Evolutionary conservation across 2,797 vertebrate genomes (phyloP).

Genomic region (Perodicticus potto): DNA sequence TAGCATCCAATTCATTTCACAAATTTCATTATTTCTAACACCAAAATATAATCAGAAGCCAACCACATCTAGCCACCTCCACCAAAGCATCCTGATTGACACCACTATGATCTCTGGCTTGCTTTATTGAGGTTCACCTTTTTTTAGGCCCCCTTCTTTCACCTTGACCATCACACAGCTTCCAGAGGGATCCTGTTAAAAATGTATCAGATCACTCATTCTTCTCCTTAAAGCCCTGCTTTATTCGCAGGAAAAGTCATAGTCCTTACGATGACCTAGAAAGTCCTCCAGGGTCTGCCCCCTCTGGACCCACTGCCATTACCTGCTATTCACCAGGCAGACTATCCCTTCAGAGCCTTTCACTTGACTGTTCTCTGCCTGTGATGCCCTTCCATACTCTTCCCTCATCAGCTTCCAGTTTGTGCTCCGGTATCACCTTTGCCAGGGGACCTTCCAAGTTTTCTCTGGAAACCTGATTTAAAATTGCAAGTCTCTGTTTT

Average conservation of each 20-base stretch:
- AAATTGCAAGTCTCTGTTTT: not conserved
- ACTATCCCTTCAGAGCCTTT: not conserved
- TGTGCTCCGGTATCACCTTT: not conserved
- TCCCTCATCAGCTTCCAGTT: not conserved
- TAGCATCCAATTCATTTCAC: not conserved
- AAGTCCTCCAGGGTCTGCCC: not conserved
- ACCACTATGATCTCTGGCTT: not conserved
- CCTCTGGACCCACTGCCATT: not conserved
- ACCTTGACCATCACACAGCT: not conserved
- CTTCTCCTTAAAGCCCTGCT: not conserved
- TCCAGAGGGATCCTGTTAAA: not conserved
- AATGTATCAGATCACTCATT: not conserved
- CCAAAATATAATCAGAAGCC: not conserved
- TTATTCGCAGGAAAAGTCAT: not conserved
- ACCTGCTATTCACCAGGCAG: not conserved
- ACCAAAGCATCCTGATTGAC: not conserved
- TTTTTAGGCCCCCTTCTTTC: not conserved
- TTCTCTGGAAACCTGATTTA: not conserved
- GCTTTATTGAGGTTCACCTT: not conserved
- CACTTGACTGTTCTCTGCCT: not conserved
- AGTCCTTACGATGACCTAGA: not conserved
- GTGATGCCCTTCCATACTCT: not conserved
- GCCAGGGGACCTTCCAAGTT: not conserved
- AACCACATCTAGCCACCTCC: not conserved
- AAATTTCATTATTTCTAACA: not conserved